Base-by-base conservation (phyloP, 2,888 invertebrate genomes). In the Strigamia maritima region DNA sequence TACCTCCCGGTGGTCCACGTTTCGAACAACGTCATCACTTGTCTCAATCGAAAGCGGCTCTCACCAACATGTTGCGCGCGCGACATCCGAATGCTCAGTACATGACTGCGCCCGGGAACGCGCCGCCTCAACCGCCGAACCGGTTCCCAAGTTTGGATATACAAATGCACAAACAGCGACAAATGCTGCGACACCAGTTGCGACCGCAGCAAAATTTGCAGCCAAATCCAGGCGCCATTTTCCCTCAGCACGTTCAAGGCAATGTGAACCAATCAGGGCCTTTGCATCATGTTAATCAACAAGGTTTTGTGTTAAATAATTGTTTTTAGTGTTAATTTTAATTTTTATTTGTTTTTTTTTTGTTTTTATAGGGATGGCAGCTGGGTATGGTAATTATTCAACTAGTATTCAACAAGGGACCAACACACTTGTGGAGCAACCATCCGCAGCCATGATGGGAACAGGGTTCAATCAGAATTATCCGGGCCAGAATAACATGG, bases 11-110 rank as follows among this genome's bases (percentile, higher is more conserved):
- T 54, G 77, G 77, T 26, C 77, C 77, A 26, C 49, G 77, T 2
- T 77, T 77, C 26, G 77, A 77, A 60, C 77, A 77, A 28, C 49
- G 77, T 24, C 77, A 77, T 40, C 54, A 24, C n/a, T 4, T 81
- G 38, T 81, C 81, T 26, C 79, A 79, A 28, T 81, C 81, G 19
- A 81, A 81, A 79, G 81, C 80, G 16, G 81, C 81, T 4, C 76
- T 81, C 1, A 81, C 80, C 14, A 81, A 80, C n/a, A 81, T 81
- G 81, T 75, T 81, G 49, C 78, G 81, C 19, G 65, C 60, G 44
- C 75, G 81, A n/a, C 81, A 81, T 26, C 81, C 81, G 6, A 80
- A 79, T 65, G 76, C 81, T 28, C 79, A 78, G 78, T 81, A 80
- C 75, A 74, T 79, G 38, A 38, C 77, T 40, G 35, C 16, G 3